A percentile compares a stretch with the other conserved stretches of the same genome.
Conservation (phyloP, 92 coral and sea anemone species). For the Phymanthus crucifer region DNA sequence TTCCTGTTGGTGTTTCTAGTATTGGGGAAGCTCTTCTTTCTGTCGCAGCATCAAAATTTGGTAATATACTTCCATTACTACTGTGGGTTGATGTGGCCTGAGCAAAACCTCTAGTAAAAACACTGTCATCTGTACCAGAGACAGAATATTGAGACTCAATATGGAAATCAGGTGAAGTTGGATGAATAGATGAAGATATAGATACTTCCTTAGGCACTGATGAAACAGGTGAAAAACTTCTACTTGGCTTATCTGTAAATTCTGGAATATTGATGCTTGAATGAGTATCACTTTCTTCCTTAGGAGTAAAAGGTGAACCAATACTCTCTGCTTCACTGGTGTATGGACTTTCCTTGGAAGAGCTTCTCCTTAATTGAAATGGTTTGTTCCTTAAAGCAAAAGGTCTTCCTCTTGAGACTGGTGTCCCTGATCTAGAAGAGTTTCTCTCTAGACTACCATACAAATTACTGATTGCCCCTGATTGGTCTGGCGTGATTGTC, state of each 20-base stretch:
- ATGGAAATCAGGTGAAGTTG: constrained; percentile 26
- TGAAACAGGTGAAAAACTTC: constrained; percentile 2
- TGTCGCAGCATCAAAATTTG: constrained; percentile 17
- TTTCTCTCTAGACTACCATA: constrained; percentile 22
- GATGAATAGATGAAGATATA: constrained; percentile 37
- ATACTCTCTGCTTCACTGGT: constrained; percentile 43
- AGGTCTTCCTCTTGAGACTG: constrained; percentile 53
- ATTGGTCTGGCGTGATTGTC: constrained; percentile 44
- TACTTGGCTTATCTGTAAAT: constrained; percentile 33
- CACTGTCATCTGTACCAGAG: constrained; percentile 22
- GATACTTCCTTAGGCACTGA: constrained; percentile 15
- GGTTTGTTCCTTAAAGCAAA: constrained; percentile 42
- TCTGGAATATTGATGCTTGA: constrained; percentile 12
- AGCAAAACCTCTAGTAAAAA: constrained; percentile 12
- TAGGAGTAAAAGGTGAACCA: constrained; percentile 28
- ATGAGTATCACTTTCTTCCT: constrained; percentile 2
- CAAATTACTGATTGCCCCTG: constrained; percentile 21
- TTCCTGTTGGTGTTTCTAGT: constrained; percentile 31
- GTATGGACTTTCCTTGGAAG: constrained; percentile 44
- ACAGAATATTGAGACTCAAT: constrained; percentile 27
- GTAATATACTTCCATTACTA: neutral
- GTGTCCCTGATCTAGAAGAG: constrained; percentile 1
- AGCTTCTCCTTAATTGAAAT: constrained; percentile 40
- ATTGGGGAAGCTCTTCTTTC: constrained; percentile 14
- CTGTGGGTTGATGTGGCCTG: neutral